A percentile compares a stretch with the other conserved stretches of the same genome.
Conservation (phyloP, 2,888 invertebrate genomes). For the Cerastis rubricosa region DNA sequence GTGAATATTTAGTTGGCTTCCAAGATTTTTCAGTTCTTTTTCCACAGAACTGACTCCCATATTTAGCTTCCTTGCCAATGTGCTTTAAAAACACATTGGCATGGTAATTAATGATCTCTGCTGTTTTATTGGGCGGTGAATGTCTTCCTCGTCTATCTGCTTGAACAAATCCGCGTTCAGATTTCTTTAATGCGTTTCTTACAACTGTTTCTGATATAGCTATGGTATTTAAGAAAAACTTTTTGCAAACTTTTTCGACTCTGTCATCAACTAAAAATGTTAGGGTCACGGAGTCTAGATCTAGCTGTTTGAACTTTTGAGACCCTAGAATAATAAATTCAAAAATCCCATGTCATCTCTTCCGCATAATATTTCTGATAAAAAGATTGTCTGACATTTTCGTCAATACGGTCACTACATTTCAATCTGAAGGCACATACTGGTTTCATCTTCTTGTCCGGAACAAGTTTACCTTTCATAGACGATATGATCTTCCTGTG, state of each 20-base stretch:
- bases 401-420: slow-evolving; percentile 22
- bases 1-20: slow-evolving; percentile 9
- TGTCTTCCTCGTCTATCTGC: slow-evolving; percentile 8
- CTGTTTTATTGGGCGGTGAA: slow-evolving; percentile 10
- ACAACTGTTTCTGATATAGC: slow-evolving; percentile 13
- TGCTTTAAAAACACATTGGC: too few species aligned
- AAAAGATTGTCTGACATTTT: slow-evolving; percentile 7
- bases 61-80: slow-evolving; percentile 1
- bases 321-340: too few species aligned
- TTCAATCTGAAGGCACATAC: slow-evolving; percentile 20
- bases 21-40: slow-evolving; percentile 16
- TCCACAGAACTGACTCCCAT: slow-evolving; percentile 4
- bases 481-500: slow-evolving; percentile 11
- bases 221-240: slow-evolving; percentile 11
- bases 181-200: slow-evolving; percentile 12
- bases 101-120: too few species aligned
- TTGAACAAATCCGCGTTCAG: slow-evolving; percentile 7
- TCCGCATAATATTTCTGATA: slow-evolving; percentile 21
- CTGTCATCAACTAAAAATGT: too few species aligned
- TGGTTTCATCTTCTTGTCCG: slow-evolving; percentile 17
- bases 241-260: not conserved
- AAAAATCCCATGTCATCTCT: slow-evolving; percentile 17
- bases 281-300: too few species aligned
- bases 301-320: too few species aligned
- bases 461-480: slow-evolving; percentile 19